Conservation (phyloP, 2,888 invertebrate genomes). For the Trachelus stipa region DNA sequence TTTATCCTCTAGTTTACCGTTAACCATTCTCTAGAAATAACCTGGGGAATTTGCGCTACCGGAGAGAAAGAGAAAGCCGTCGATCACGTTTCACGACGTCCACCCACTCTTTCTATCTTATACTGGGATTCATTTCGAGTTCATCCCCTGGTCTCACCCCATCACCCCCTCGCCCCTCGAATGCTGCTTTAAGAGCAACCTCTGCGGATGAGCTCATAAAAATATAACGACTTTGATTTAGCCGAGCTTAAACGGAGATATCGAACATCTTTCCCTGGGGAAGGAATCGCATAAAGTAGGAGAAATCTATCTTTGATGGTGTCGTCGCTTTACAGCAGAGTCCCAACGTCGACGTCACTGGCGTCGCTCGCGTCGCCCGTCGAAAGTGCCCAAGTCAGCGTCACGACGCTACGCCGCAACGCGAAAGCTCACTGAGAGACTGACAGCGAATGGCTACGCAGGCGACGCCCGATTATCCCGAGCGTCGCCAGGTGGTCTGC, state of each 20-base stretch:
- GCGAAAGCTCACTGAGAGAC: too few relatives aligned
- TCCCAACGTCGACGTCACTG: not conserved
- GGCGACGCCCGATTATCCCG: too few relatives aligned
- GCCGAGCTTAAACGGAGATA: conserved; percentile 19
- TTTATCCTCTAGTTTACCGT: not conserved
- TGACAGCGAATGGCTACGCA: too few relatives aligned
- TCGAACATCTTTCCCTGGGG: conserved; percentile 5
- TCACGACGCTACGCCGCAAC: too few relatives aligned
- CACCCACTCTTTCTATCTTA: not conserved
- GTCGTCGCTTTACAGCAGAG: not conserved
- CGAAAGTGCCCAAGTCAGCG: not conserved
- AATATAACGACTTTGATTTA: conserved; percentile 43
- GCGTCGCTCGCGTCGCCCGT: not conserved
- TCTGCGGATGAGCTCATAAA: conserved; percentile 31
- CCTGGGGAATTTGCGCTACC: not conserved
- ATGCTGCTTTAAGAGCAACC: conserved; percentile 1
- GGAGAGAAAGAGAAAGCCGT: not conserved
- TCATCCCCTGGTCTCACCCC: conserved; percentile 12
- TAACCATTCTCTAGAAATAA: not conserved
- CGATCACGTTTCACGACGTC: not conserved
- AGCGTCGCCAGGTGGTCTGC: too few relatives aligned
- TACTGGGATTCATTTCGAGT: conserved; percentile 18
- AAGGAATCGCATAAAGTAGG: not conserved
- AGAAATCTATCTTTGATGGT: conserved; percentile 22
- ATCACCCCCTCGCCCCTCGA: conserved; percentile 19